phyloP scores from a whole-genome alignment of 2,113 vertebrate genomes.

The Rhegmatorhina hoffmannsi region DNA sequence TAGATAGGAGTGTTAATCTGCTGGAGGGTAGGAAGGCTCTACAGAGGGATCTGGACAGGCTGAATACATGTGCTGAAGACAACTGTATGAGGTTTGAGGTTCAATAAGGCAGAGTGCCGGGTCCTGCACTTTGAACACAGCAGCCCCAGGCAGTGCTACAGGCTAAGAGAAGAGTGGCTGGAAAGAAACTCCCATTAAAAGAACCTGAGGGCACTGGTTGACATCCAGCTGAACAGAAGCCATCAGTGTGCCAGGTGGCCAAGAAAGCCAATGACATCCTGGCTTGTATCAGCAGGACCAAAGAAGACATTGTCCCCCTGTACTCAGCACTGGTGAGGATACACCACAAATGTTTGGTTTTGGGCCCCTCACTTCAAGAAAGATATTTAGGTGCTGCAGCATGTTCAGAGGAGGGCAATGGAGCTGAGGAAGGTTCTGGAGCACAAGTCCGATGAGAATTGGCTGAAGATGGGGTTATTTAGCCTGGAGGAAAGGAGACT shows the following conservation, averaged over 20 bases:
- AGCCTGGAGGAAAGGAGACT: neutral
- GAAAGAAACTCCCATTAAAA: neutral
- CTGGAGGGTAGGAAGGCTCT: neutral
- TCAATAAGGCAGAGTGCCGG: accelerated
- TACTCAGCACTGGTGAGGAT: neutral
- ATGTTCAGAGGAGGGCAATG: accelerated
- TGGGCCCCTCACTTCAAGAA: neutral
- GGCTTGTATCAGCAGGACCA: neutral
- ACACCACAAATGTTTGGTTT: neutral
- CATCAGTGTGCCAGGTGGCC: neutral
- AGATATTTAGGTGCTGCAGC: accelerated
- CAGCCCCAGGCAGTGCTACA: accelerated
- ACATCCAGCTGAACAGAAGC: neutral
- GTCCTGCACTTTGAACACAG: neutral
- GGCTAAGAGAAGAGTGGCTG: neutral
- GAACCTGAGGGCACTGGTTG: accelerated
- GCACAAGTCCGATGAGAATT: neutral
- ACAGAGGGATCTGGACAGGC: neutral
- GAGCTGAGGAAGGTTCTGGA: neutral
- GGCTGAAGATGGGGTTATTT: neutral
- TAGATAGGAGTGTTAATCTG: neutral
- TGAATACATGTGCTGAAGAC: accelerated
- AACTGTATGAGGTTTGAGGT: accelerated
- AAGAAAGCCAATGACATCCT: neutral
- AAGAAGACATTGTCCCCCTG: neutral